These are phyloP conservation scores for Psephotus haematonotus DNA, from an alignment of 2,113 vertebrate genomes.

Conservation along the genomic window DNA sequence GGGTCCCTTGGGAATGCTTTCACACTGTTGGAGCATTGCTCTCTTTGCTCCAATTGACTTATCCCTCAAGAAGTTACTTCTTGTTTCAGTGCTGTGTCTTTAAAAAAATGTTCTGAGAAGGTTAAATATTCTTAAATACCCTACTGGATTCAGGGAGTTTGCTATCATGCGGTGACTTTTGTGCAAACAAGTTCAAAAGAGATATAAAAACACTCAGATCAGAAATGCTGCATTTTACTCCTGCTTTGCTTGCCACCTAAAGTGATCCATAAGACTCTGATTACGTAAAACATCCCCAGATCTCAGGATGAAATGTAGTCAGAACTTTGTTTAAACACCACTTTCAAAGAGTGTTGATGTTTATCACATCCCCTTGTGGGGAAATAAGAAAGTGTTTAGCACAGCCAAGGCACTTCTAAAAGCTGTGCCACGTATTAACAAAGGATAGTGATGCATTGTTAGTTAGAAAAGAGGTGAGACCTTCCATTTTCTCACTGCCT, in stretches of 20 bases:
- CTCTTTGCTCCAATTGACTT: not conserved
- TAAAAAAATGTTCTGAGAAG: not conserved
- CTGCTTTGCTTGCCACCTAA: not conserved
- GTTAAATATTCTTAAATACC: not conserved
- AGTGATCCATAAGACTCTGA: not conserved
- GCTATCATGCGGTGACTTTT: not conserved
- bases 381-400: not conserved
- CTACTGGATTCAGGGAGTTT: not conserved
- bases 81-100: not conserved
- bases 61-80: not conserved
- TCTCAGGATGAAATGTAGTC: not conserved
- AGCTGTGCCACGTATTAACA: not conserved
- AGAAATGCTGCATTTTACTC: not conserved
- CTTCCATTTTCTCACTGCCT: not conserved
- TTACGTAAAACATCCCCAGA: not conserved
- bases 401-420: not conserved
- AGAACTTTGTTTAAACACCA: not conserved
- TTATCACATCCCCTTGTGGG: not conserved
- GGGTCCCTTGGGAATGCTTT: not conserved
- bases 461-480: not conserved
- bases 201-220: not conserved
- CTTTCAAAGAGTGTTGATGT: not conserved
- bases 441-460: accelerated
- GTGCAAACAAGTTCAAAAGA: not conserved
- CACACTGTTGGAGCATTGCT: not conserved